Evolutionary conservation across 2,113 vertebrate species (phyloP).

Genomic region (Pseudopodoces humilis): DNA sequence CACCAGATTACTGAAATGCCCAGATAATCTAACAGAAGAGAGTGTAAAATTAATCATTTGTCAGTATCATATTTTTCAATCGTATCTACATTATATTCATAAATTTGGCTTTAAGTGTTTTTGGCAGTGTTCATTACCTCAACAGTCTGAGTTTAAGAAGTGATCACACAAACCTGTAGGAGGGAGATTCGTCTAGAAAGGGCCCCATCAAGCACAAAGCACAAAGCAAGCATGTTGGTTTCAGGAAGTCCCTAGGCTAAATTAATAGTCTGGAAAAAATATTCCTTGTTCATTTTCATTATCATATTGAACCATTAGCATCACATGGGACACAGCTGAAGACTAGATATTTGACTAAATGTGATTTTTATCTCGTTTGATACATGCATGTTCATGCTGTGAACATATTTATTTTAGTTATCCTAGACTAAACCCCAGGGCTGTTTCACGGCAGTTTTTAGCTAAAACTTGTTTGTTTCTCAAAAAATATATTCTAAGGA

Average conservation of each 20-base stretch:
- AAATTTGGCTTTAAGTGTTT: background rate
- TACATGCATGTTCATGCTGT: rapidly evolving
- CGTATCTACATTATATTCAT: background rate
- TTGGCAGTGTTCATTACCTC: background rate
- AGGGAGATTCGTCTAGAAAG: background rate
- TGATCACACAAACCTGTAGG: background rate
- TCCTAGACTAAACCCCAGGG: background rate
- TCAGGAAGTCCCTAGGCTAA: background rate
- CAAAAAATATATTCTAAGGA: background rate
- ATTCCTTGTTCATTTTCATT: background rate
- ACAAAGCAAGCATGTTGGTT: background rate
- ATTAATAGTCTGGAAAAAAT: background rate
- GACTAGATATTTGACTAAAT: background rate
- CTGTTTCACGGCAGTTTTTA: background rate
- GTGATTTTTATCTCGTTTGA: background rate
- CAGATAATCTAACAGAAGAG: background rate
- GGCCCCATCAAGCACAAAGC: background rate
- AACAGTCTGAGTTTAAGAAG: background rate
- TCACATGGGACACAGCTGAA: background rate
- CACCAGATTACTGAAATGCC: background rate
- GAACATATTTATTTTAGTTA: background rate
- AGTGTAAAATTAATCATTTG: background rate
- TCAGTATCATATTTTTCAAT: background rate
- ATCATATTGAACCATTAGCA: background rate
- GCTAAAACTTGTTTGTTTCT: background rate